Base-by-base conservation (phyloP, 2,888 invertebrate genomes). In the Oscheius myriophilus region DNA sequence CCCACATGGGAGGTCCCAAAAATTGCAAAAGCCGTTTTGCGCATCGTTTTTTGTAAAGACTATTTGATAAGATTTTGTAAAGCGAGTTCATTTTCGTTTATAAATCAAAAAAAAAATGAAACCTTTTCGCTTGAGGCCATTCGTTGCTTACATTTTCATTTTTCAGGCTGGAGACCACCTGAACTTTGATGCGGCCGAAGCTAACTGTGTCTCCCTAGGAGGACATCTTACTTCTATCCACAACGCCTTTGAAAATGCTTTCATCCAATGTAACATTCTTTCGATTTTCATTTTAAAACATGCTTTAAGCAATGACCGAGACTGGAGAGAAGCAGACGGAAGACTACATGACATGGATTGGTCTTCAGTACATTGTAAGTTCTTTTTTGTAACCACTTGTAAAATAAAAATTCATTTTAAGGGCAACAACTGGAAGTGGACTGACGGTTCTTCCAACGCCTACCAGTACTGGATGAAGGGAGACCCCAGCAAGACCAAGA, bases 181-280 rank as follows among this genome's bases (percentile, higher is more conserved):
- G 16, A 54, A 67, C 61, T 67, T 67, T 42, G 71, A 74, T 61
- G 75, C 78, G 14, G 80, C 78, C 23, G 78, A 80, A 69, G 73
- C 71, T 25, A 71, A 71, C n/a, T 81, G 81, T 62, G 58, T 41
- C 23, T 70, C 67, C 12, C 72, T 70, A n/a, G 74, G 78, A 54
- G 78, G 78, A 18, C 76, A 79, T 54, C 64, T 80, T 21, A 66
- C 78, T 6, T 81, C 81, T 2, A 72, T 80, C 18, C 72, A 71
- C 42, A 77, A 76, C 41, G 75, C 72, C 25, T 76, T 78, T 26
- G 77, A 80, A 43, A 75, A 75, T 65, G 68, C 68, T 11, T 64
- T 73, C 14, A 58, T 78, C 21, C 6, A 42, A 1, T 42, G 67
- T 67, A 61, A 61, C 21, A 58, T 21, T 42, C 23, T 2, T 6